Evolutionary conservation across 2,113 vertebrate species (phyloP).

Genomic region (Otolemur garnettii): DNA sequence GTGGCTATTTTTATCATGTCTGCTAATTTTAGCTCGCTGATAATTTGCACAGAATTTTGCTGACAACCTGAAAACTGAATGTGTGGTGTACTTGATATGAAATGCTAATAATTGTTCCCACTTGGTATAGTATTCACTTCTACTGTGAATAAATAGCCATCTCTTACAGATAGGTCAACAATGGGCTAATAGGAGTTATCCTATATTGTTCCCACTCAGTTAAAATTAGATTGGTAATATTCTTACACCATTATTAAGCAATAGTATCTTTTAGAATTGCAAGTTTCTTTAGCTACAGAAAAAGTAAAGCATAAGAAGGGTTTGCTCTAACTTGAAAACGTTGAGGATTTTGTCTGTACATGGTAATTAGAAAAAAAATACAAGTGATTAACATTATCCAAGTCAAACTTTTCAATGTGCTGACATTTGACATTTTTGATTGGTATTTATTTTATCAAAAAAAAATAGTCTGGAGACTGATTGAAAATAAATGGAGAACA

Average conservation of each 20-base stretch:
- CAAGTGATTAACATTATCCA: neutral
- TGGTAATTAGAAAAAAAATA: neutral
- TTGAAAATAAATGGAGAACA: neutral
- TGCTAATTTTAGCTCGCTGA: constrained; percentile 5
- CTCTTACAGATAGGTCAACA: neutral
- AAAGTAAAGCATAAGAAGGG: neutral
- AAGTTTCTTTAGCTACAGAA: neutral
- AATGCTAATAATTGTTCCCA: constrained; percentile 19
- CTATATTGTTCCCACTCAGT: neutral
- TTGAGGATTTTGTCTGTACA: neutral
- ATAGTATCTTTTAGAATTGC: neutral
- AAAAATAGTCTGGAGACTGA: neutral
- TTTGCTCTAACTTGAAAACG: neutral
- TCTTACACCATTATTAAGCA: neutral
- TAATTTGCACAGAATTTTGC: constrained; percentile 28
- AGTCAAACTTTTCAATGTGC: neutral
- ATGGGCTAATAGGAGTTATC: neutral
- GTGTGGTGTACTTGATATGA: neutral
- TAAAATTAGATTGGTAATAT: neutral
- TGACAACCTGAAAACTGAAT: constrained; percentile 4
- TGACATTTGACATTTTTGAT: neutral
- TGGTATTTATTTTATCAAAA: neutral
- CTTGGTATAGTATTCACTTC: neutral
- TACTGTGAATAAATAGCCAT: neutral
- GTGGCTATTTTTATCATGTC: neutral